Evolutionary conservation across 1,140 invertebrate genomes (phyloP).

Genomic region (Metaphire vulgaris): DNA sequence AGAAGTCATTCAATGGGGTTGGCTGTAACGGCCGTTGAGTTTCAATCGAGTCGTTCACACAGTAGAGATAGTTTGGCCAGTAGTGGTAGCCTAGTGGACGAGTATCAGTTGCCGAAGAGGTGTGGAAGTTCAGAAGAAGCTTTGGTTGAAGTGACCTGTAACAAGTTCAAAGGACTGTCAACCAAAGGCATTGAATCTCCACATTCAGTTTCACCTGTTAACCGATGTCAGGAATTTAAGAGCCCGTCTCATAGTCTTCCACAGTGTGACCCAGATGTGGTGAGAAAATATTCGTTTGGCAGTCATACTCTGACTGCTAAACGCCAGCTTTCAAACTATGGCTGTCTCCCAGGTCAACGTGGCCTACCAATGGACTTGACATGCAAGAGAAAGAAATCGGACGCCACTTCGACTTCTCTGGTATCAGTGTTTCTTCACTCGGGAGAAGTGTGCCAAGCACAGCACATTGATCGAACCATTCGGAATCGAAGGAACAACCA

Average conservation of each 20-base stretch:
- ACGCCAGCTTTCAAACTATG: background rate
- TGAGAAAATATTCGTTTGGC: background rate
- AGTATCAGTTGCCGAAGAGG: background rate
- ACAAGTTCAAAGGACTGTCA: background rate
- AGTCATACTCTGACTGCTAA: background rate
- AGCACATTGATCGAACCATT: background rate
- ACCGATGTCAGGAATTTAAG: background rate
- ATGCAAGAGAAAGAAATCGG: background rate
- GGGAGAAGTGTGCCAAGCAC: background rate
- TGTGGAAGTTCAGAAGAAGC: background rate
- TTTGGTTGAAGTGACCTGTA: background rate
- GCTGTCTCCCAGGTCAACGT: background rate
- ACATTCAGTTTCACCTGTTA: background rate
- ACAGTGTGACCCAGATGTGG: background rate
- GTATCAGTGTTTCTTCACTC: background rate
- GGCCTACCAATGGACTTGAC: background rate
- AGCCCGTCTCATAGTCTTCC: background rate
- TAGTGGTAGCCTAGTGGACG: background rate
- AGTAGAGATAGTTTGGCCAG: background rate
- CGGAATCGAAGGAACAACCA: background rate
- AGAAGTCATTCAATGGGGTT: background rate
- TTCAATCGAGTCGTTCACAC: background rate
- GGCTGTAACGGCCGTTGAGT: background rate
- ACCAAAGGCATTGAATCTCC: background rate
- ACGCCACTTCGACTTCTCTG: background rate